Evolutionary conservation across 1,140 invertebrate species (phyloP), one percentile per base, ranked within the genome.

Genomic region (Hyles vespertilio): DNA sequence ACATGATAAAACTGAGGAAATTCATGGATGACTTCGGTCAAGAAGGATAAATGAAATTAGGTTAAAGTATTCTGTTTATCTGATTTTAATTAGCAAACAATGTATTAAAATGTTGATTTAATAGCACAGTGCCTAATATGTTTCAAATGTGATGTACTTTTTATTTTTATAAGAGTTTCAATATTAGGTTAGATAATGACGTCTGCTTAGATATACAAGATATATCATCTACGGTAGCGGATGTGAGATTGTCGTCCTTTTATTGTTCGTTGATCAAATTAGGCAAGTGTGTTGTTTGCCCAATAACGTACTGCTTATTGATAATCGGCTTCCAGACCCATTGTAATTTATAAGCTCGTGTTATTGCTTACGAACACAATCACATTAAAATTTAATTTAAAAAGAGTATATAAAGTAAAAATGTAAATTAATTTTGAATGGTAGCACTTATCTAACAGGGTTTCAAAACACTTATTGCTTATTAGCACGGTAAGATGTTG

Each of bases 1-100:
- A 99, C 87, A 92, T 99, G 91, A 92, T 92, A 33, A 99, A 99
- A 89, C 89, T 99, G 72, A 93, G 96, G 73, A 97, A 98, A 82
- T 99, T 99, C 88, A 99, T 96, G 86, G 94, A 97, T 84, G 98
- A 99, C 90, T 99, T 99, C 90, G 99, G 99, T 32, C 98, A 99
- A 90, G 98, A 99, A 90, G 98, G 98, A 84, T 99, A 94, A 84
- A 55, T 53, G 10, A n/a, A 34, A 33, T 11, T 10, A 32, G 22
- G 32, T 56, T 56, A 9, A 33, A 34, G 9, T 48, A 47, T 47
- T 56, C 10, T n/a, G 6, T 45, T 9, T 46, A 55, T 45, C 11
- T 52, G 36, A 52, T 45, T 50, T 51, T 58, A 33, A 45, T 52
- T 50, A 9, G 32, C 45, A 22, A 12, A 47, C 34, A 56, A 43